A percentile compares a stretch with the other conserved stretches of the same genome.
Conservation (phyloP, 2,888 invertebrate genomes). For the Capitulum mitella region DNA sequence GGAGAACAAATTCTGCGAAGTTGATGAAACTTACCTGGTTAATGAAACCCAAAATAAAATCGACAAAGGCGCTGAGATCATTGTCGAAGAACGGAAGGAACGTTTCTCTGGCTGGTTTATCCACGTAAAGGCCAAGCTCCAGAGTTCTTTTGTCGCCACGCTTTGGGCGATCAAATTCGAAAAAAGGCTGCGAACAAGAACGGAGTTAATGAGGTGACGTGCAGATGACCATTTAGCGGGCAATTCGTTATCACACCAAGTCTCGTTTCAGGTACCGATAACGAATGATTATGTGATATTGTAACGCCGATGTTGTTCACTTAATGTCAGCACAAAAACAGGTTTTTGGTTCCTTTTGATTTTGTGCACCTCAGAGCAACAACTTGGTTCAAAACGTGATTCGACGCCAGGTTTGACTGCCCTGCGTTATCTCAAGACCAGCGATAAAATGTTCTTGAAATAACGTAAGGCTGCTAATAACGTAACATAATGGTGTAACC, state of each 20-base stretch:
- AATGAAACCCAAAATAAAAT: constrained; percentile 32
- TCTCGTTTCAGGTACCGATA: not conserved
- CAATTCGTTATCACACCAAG: not conserved
- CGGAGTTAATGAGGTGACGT: too few relatives aligned
- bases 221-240: too few relatives aligned
- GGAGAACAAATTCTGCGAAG: too few relatives aligned
- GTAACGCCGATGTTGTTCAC: too few relatives aligned
- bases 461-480: too few relatives aligned
- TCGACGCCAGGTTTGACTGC: too few relatives aligned
- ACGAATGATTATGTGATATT: not conserved
- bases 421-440: too few relatives aligned
- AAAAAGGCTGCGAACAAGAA: not conserved
- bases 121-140: not conserved
- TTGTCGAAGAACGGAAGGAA: constrained; percentile 16
- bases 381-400: too few relatives aligned
- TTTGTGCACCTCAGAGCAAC: too few relatives aligned
- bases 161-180: not conserved
- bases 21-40: constrained; percentile 33
- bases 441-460: too few relatives aligned
- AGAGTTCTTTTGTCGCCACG: not conserved
- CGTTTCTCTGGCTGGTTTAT: not conserved
- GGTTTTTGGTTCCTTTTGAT: too few relatives aligned
- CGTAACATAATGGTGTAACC: too few relatives aligned
- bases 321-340: not conserved
- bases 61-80: constrained; percentile 27